These are phyloP conservation scores for Melinopterus prodromus DNA, from an alignment of 2,888 invertebrate species.

Conservation along the genomic window DNA sequence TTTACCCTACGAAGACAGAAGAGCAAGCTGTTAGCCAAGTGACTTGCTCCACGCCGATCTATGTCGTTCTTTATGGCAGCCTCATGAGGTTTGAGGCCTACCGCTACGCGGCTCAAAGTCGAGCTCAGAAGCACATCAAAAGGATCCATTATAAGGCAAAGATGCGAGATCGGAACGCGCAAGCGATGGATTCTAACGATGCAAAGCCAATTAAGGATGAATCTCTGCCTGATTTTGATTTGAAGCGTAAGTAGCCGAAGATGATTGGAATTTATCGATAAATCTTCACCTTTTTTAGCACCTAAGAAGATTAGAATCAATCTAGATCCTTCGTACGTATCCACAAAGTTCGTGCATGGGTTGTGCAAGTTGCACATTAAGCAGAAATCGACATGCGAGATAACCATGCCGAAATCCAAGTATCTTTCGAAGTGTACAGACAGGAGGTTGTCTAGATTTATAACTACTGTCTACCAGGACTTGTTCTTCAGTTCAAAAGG, in stretches of 20 bases:
- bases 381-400: neutral
- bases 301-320: neutral
- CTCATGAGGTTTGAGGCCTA: constrained; percentile 6
- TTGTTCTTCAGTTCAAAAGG: neutral
- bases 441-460: neutral
- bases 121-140: neutral
- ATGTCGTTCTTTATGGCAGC: neutral
- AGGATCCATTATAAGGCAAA: neutral
- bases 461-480: constrained; percentile 8
- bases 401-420: neutral
- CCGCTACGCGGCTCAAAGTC: neutral
- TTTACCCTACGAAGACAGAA: neutral
- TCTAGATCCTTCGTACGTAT: neutral
- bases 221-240: neutral
- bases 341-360: constrained; percentile 1
- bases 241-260: neutral
- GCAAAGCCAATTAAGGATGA: neutral
- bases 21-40: neutral
- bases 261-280: no score
- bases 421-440: constrained; percentile 7
- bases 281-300: neutral
- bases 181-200: neutral
- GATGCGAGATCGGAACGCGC: neutral
- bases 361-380: neutral
- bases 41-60: neutral